A percentile compares a stretch with the other conserved stretches of the same genome.
phyloP scores from a whole-genome alignment of 92 coral and sea anemone species.

The Muricea muricata region DNA sequence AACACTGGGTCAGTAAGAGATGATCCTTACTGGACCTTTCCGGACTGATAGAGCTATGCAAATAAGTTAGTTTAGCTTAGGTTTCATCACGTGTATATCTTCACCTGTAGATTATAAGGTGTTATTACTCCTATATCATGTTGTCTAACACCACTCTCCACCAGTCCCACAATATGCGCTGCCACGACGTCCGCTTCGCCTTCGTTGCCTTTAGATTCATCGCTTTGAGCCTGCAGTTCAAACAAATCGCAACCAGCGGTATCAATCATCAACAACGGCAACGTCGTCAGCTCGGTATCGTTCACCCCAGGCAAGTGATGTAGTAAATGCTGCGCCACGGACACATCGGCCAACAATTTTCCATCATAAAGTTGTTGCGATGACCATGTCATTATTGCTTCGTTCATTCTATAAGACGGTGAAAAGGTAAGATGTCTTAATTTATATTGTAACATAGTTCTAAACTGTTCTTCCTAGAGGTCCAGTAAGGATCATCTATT shows the following conservation, averaged over 20 bases:
- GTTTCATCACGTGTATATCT: no score
- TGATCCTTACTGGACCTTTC: no score
- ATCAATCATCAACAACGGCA: constrained; percentile 91
- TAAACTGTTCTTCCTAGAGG: no score
- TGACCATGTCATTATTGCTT: constrained; percentile 94
- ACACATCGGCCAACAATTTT: constrained; percentile 75
- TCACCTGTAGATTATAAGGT: constrained; percentile 93
- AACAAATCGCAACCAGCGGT: constrained; percentile 96
- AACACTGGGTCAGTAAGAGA: no score
- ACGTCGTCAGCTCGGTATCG: constrained; percentile 81
- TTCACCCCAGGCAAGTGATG: constrained; percentile 79
- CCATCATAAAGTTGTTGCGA: constrained; percentile 85
- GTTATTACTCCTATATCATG: constrained; percentile 90
- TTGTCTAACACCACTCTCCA: constrained; percentile 85
- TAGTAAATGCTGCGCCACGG: constrained; percentile 80
- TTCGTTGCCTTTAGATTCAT: constrained; percentile 94
- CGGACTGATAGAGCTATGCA: no score
- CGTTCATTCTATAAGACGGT: constrained; percentile 76
- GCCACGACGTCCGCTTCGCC: constrained; percentile 97
- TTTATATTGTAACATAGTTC: no score
- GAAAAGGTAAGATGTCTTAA: neutral
- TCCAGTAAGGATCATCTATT: no score
- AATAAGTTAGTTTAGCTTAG: no score
- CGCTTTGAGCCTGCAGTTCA: constrained; percentile 82
- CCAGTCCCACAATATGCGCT: constrained; percentile 82